Conservation (phyloP, 2,113 vertebrate genomes). For the Haemorhous mexicanus region DNA sequence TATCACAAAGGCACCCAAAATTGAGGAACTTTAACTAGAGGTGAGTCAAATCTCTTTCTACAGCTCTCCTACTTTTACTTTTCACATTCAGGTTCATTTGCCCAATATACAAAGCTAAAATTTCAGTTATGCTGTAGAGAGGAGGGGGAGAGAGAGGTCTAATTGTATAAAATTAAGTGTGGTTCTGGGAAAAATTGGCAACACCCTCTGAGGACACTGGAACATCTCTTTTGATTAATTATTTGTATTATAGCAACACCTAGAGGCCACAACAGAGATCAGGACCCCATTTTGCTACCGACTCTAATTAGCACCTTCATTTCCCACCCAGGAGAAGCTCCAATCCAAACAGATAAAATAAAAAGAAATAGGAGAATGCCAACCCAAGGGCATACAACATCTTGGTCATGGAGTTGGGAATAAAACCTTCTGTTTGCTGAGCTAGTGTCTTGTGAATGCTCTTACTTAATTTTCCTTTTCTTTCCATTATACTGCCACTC, state of each 20-base stretch:
- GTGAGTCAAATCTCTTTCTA: background rate
- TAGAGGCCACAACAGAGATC: constrained; percentile 54
- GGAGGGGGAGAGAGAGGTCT: background rate
- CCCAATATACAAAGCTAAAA: background rate
- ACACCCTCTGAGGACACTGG: background rate
- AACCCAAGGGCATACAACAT: background rate
- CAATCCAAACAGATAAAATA: background rate
- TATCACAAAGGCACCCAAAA: background rate
- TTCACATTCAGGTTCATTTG: background rate
- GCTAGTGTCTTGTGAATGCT: background rate
- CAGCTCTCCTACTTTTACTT: background rate
- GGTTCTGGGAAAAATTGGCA: background rate
- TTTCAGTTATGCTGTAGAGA: background rate
- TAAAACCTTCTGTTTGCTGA: background rate
- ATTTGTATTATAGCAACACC: constrained; percentile 65
- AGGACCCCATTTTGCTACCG: constrained; percentile 5
- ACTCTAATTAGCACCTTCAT: background rate
- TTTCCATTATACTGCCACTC: background rate
- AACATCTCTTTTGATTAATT: constrained; percentile 33
- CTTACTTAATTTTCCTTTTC: background rate
- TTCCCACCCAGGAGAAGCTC: background rate
- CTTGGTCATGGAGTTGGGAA: background rate
- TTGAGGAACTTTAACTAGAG: background rate
- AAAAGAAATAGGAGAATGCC: background rate
- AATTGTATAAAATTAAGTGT: background rate